phyloP scores from a whole-genome alignment of 2,113 vertebrate species.

The Galbula dea region DNA sequence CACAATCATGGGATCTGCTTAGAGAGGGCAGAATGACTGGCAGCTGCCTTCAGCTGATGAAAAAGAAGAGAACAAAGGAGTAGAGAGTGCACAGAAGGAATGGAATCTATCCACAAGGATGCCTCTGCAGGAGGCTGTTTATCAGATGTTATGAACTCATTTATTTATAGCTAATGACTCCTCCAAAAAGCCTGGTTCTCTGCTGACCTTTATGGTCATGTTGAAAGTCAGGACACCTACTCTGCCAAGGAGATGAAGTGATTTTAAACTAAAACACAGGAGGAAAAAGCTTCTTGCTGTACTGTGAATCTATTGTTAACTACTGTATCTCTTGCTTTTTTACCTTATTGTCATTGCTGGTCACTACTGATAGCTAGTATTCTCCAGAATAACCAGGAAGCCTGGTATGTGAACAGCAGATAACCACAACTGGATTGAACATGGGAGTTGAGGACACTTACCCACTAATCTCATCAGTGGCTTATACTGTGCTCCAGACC shows the following conservation, averaged over 20 bases:
- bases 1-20: not conserved
- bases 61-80: not conserved
- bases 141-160: not conserved
- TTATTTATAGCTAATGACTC: conserved; percentile 31
- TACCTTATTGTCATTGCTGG: not conserved
- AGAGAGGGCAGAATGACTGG: not conserved
- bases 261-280: not conserved
- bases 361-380: not conserved
- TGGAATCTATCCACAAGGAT: not conserved
- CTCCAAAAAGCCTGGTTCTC: not conserved
- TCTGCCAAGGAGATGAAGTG: not conserved
- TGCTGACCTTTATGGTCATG: not conserved
- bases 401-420: not conserved
- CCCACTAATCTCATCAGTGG: not conserved
- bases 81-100: not conserved
- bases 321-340: not conserved
- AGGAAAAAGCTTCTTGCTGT: not conserved
- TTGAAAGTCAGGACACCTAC: not conserved
- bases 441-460: not conserved
- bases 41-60: not conserved
- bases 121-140: not conserved
- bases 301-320: not conserved
- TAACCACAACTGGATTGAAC: not conserved
- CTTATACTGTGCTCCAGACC: too few species aligned
- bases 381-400: not conserved